Base-by-base conservation (phyloP, 2,888 invertebrate species). In the Scaptomyza tumidula region DNA sequence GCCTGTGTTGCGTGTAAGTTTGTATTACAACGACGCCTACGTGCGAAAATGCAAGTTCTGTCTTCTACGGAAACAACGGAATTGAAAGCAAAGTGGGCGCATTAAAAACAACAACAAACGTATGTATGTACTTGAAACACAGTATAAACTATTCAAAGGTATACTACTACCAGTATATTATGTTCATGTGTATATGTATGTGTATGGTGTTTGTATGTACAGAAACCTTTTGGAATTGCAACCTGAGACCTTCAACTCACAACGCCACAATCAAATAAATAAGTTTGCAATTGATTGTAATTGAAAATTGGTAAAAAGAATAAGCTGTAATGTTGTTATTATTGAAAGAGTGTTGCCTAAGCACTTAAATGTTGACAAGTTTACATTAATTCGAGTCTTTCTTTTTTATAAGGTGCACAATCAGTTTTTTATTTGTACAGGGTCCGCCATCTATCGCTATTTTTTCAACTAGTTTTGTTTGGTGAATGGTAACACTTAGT, bases 11-110 rank as follows among this genome's bases (percentile, higher is more conserved):
- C 10, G 46, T 54, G 13, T 13, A 9, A 2, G 9, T 35, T 14
- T 35, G 48, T 46, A 29, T 39, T 48, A 10, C 41, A 14, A 16
- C 41, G 41, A 16, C 41, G 41, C 41, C 41, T 41, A 41, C 41
- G 41, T 41, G 41, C 41, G 16, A 41, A 41, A 10, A 41, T 41
- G 41, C 41, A 41, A 41, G 41, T 41, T 41, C 41, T 41, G 41
- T 41, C 16, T 16, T 41, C 16, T 16, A 41, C 41, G 16, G 41
- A 41, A 41, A 41, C 16, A 41, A 16, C 41, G 16, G 10, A 16
- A 41, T 41, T 41, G 16, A 16, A 10, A 41, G 16, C 41, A 10
- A 41, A 41, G 41, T 41, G 39, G 39, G 39, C 39, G 39, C 39
- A 41, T 41, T 16, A 41, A 41, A 16, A 16, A 39, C 39, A 37